A percentile compares a stretch with the other conserved stretches of the same genome.
These are phyloP conservation scores for Heliconius ismenius DNA, from an alignment of 2,888 invertebrate genomes.

Conservation along the genomic window DNA sequence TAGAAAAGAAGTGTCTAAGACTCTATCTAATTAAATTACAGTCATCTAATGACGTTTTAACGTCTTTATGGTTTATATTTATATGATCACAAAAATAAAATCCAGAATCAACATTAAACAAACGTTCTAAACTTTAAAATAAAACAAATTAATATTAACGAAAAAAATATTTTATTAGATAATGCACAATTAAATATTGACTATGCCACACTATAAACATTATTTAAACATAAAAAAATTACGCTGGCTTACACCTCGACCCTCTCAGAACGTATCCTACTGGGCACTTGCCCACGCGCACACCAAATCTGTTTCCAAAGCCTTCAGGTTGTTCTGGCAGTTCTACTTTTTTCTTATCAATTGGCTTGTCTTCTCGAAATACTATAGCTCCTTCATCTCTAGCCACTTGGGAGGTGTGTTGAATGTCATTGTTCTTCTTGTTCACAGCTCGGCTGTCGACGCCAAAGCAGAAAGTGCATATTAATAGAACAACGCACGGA, in stretches of 20 bases:
- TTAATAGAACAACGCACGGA: constrained; percentile 10
- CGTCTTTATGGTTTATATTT: no score
- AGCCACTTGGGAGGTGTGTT: neutral
- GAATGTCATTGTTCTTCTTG: neutral
- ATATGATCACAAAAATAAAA: no score
- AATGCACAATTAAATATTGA: neutral
- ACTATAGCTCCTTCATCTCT: constrained; percentile 6
- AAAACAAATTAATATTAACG: neutral
- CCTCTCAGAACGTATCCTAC: constrained; percentile 31
- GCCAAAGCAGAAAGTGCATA: neutral
- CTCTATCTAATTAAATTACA: no score
- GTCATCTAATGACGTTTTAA: no score
- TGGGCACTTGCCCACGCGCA: constrained; percentile 30
- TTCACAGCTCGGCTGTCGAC: neutral
- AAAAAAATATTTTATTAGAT: neutral
- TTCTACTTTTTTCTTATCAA: neutral
- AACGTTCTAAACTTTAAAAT: neutral
- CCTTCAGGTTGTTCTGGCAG: neutral
- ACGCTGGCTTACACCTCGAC: neutral
- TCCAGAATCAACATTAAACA: neutral
- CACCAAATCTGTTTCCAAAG: constrained; percentile 34
- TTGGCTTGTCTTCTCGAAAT: neutral
- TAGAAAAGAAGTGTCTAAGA: no score
- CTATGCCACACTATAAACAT: neutral
- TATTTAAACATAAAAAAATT: neutral